A percentile compares a stretch with the other conserved stretches of the same genome.
These are phyloP conservation scores for Drosophila borealis DNA, from an alignment of 2,888 invertebrate genomes.

Conservation along the genomic window DNA sequence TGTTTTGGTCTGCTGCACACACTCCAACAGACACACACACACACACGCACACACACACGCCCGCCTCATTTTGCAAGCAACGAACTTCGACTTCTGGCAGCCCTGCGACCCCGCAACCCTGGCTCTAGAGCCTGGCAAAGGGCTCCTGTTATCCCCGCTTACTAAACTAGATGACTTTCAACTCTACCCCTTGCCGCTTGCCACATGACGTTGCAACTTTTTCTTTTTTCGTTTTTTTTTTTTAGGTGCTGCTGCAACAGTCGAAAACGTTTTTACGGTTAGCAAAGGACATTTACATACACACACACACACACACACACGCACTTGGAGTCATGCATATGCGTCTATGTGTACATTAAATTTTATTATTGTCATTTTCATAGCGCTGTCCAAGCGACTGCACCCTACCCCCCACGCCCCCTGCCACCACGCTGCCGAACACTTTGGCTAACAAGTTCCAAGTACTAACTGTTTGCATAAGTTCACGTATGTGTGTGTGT, in stretches of 20 bases:
- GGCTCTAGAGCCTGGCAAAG: neutral
- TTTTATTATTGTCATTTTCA: constrained; percentile 81
- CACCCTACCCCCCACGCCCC: neutral
- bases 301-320: constrained; percentile 27
- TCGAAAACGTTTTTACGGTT: constrained; percentile 78
- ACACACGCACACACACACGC: constrained; percentile 15
- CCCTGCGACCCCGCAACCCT: neutral
- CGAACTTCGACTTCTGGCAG: constrained; percentile 59
- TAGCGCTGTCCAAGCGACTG: constrained; percentile 48
- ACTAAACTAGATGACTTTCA: constrained; percentile 74
- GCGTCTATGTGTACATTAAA: constrained; percentile 76
- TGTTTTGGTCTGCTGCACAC: constrained; percentile 78
- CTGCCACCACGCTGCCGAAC: neutral
- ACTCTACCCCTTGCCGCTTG: constrained; percentile 47
- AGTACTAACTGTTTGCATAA: constrained; percentile 68
- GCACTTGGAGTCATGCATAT: constrained; percentile 55
- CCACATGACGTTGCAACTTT: constrained; percentile 61
- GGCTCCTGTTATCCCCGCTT: constrained; percentile 28
- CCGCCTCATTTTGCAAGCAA: constrained; percentile 62
- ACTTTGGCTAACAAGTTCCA: constrained; percentile 58
- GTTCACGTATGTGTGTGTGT: constrained; percentile 37
- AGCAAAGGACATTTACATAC: constrained; percentile 73
- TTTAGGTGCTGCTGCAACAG: constrained; percentile 51
- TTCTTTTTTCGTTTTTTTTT: constrained; percentile 21
- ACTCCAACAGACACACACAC: constrained; percentile 42